A percentile compares a stretch with the other conserved stretches of the same genome.
These are phyloP conservation scores for Dolomedes plantarius DNA, from an alignment of 2,888 invertebrate genomes.

Conservation along the genomic window DNA sequence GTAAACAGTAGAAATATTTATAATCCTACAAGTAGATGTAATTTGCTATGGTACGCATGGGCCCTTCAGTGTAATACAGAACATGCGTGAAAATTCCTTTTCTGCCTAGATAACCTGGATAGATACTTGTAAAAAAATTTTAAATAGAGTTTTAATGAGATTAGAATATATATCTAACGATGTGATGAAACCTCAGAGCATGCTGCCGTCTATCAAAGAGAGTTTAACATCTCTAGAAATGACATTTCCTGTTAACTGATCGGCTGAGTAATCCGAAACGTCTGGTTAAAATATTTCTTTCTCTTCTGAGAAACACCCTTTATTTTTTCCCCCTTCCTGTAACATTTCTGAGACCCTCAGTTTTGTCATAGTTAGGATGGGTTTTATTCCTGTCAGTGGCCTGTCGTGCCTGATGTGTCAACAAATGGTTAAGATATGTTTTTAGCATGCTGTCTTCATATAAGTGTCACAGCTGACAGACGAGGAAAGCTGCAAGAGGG, in stretches of 20 bases:
- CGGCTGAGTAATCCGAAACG: not conserved
- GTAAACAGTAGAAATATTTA: no score
- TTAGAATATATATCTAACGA: no score
- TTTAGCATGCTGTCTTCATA: not conserved
- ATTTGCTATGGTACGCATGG: no score
- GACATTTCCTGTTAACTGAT: conserved; percentile 3
- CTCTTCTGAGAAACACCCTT: not conserved
- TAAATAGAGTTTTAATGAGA: no score
- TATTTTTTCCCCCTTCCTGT: not conserved
- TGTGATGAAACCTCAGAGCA: not conserved
- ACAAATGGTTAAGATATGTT: not conserved
- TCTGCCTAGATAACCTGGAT: no score
- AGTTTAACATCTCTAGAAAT: not conserved
- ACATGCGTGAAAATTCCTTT: no score
- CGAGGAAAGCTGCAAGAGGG: not conserved
- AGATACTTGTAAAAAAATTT: no score
- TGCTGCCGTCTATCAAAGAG: not conserved
- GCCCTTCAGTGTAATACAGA: no score
- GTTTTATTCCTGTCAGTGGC: not conserved
- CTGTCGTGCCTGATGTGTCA: not conserved
- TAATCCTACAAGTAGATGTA: no score
- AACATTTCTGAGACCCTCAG: not conserved
- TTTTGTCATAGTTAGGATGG: not conserved
- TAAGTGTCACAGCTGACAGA: not conserved
- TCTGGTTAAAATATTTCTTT: not conserved